These are phyloP conservation scores for Drosophila fungiperda DNA, from an alignment of 2,888 invertebrate species.

Conservation along the genomic window DNA sequence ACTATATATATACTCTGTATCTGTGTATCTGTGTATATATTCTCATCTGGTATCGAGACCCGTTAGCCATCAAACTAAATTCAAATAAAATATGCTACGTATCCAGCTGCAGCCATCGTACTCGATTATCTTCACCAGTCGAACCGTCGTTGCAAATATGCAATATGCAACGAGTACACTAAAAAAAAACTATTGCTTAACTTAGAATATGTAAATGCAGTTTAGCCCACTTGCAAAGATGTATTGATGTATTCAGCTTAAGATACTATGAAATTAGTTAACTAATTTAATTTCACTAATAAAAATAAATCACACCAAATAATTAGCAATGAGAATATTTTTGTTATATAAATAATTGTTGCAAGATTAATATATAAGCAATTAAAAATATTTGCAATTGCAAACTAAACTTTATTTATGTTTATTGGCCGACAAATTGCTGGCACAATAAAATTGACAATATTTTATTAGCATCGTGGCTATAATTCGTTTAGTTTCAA, in stretches of 20 bases:
- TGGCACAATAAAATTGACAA: background rate
- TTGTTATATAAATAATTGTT: background rate
- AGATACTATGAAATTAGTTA: too few relatives aligned
- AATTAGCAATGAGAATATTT: background rate
- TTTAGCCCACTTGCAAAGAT: too few relatives aligned
- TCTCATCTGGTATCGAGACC: conserved; percentile 1
- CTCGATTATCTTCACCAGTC: background rate
- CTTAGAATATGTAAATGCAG: background rate
- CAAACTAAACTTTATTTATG: background rate
- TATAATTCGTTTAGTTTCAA: background rate
- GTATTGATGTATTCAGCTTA: background rate
- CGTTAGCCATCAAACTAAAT: conserved; percentile 44
- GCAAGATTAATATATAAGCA: background rate
- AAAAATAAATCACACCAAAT: background rate
- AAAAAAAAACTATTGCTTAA: background rate
- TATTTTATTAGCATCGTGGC: background rate
- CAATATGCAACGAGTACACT: background rate
- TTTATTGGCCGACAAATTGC: background rate
- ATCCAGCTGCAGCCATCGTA: background rate
- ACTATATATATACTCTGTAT: too few relatives aligned
- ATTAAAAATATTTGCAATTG: background rate
- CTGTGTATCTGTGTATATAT: background rate
- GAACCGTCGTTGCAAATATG: background rate
- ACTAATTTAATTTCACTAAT: background rate
- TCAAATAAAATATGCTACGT: conserved; percentile 30